A percentile compares a stretch with the other conserved stretches of the same genome.
Conservation (phyloP, 2,797 vertebrate species). For the Crocidura indochinensis region DNA sequence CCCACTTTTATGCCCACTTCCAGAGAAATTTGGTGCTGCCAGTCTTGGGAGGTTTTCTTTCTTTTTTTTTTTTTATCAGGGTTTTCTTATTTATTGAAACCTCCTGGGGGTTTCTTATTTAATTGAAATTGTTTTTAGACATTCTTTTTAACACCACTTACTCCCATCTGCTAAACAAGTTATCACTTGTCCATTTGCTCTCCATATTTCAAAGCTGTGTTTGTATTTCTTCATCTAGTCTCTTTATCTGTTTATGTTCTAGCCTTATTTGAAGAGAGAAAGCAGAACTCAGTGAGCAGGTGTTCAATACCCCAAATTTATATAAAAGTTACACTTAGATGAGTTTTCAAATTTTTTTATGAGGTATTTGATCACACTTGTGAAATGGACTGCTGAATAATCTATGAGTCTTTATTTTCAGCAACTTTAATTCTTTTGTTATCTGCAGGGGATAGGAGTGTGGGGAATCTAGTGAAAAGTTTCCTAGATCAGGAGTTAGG, state of each 20-base stretch:
- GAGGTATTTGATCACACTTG: neutral
- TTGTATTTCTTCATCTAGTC: neutral
- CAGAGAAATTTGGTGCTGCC: neutral
- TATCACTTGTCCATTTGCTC: neutral
- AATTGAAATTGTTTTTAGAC: neutral
- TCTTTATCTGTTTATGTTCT: constrained; percentile 9
- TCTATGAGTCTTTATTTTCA: neutral
- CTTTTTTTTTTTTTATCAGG: too few relatives aligned
- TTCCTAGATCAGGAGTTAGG: neutral
- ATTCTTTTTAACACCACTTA: neutral
- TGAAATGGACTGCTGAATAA: neutral
- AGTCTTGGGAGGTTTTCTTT: too few relatives aligned
- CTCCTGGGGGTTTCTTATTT: neutral
- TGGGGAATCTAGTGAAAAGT: neutral
- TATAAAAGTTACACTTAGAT: neutral
- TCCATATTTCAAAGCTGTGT: neutral
- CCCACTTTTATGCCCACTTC: neutral
- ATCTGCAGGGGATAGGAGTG: too few relatives aligned
- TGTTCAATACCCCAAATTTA: neutral
- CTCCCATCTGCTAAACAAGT: neutral
- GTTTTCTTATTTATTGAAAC: too few relatives aligned
- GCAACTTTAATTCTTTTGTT: neutral
- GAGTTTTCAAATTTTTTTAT: neutral
- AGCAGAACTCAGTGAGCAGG: neutral
- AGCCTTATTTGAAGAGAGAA: neutral